Conservation (phyloP, 2,797 vertebrate genomes). For the Chelmon rostratus region DNA sequence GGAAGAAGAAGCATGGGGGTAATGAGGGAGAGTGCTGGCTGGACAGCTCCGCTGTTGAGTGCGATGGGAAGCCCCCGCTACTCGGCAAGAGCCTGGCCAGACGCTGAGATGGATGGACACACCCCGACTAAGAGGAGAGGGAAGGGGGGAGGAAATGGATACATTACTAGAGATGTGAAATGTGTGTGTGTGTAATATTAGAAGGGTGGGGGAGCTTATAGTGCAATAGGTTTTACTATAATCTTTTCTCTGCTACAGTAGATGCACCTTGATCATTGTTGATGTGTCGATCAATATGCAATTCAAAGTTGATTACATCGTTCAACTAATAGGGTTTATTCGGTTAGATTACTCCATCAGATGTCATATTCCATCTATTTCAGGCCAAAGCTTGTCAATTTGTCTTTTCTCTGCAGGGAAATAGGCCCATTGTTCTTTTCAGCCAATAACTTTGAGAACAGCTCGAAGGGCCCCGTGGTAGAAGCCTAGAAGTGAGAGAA, state of each 20-base stretch:
- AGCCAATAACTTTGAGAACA: conserved; percentile 11
- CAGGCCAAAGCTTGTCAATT: conserved; percentile 25
- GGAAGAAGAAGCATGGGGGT: conserved; percentile 91
- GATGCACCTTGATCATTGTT: conserved; percentile 42
- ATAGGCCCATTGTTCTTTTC: conserved; percentile 31
- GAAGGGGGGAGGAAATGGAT: conserved; percentile 68
- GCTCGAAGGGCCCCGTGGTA: background rate
- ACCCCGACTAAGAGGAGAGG: conserved; percentile 59
- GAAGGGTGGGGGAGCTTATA: conserved; percentile 49
- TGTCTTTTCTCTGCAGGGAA: conserved; percentile 32
- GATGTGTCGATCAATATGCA: conserved; percentile 57
- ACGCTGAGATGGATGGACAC: conserved; percentile 70
- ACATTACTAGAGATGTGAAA: conserved; percentile 71
- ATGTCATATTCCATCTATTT: conserved; percentile 38
- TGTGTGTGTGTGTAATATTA: conserved; percentile 73
- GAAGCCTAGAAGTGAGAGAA: background rate
- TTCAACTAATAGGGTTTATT: conserved; percentile 47
- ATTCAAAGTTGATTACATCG: conserved; percentile 57
- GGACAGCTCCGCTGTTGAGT: conserved; percentile 81
- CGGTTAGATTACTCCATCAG: conserved; percentile 40
- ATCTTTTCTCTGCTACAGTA: conserved; percentile 54
- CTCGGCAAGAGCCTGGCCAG: conserved; percentile 52
- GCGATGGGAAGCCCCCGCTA: conserved; percentile 74
- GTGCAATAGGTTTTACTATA: conserved; percentile 57
- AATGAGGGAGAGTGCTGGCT: conserved; percentile 89